Percentiles rank a stretch among this genome's conserved stretches.
These are phyloP conservation scores for Kradibia gibbosae DNA, from an alignment of 1,140 invertebrate species.

Conservation along the genomic window DNA sequence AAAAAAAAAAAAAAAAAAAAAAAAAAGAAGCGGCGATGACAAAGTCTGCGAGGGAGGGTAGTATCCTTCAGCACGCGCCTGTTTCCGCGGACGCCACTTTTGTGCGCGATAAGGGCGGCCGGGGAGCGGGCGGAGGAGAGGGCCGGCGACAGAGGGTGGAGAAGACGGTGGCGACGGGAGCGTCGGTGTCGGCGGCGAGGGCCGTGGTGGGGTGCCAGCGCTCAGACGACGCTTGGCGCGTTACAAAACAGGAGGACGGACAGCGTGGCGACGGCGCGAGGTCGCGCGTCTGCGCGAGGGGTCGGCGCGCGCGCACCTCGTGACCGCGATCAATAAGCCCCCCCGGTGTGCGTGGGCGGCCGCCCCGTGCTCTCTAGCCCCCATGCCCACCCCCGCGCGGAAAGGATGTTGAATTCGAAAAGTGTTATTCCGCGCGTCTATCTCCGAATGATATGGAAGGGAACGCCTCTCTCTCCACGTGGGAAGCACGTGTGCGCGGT, in stretches of 20 bases:
- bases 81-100: slow-evolving; percentile 9
- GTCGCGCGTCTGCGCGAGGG: slow-evolving; percentile 68
- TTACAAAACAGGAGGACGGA: slow-evolving; percentile 47
- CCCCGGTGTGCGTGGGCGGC: slow-evolving; percentile 50
- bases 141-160: background rate
- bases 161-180: slow-evolving; percentile 37
- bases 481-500: slow-evolving; percentile 70
- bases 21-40: background rate
- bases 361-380: background rate
- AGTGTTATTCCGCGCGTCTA: slow-evolving; percentile 73
- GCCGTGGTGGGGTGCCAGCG: slow-evolving; percentile 47
- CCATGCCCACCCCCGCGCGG: slow-evolving; percentile 43
- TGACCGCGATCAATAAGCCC: slow-evolving; percentile 71
- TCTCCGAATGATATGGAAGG: slow-evolving; percentile 74
- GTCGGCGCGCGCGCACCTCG: slow-evolving; percentile 59
- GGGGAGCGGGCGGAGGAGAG: background rate
- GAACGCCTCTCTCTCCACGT: slow-evolving; percentile 73
- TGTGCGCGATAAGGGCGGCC: slow-evolving; percentile 3
- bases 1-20: background rate
- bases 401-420: slow-evolving; percentile 73
- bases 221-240: background rate
- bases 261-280: slow-evolving; percentile 68
- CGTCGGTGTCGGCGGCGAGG: slow-evolving; percentile 54
- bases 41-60: slow-evolving; percentile 6
- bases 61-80: slow-evolving; percentile 20